Base-by-base conservation (phyloP, 2,888 invertebrate species). In the Onthophagus sagittarius region DNA sequence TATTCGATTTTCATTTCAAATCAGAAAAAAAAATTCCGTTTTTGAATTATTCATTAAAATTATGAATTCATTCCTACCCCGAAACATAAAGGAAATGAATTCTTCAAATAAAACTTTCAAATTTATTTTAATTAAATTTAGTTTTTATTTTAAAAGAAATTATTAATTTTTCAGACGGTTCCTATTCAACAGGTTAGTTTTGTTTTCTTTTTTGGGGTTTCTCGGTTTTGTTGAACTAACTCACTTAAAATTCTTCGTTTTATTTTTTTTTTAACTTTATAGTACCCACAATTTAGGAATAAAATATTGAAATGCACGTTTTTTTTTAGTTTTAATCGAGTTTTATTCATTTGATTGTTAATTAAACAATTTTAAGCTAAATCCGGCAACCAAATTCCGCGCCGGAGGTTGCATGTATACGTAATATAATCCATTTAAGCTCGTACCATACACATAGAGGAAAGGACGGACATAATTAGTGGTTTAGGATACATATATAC, bases 101-200 rank as follows among this genome's bases (percentile, higher is more conserved):
- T 23, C 23, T 23, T 23, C 23, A 23, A 23, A 23, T 23, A 23
- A 23, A 23, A 23, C 7, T 31, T 65, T n/a, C 5, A 65, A 65
- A 5, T 5, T 23, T 15, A 65, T 15, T 65, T 65, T 65, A 23
- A 23, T 65, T 65, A 65, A 53, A 7, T 53, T 53, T 53, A 9
- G 4, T 53, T 53, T 2, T 53, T 53, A 53, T 53, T 53, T 53
- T 53, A 31, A 65, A 32, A 63, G 63, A 7, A 63, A 2, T 63
- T 63, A 63, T 15, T 63, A 63, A 15, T 65, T 62, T 77, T 78
- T 77, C 79, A 79, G 77, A 80, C 80, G 72, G 76, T 73, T 70
- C 77, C 80, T 14, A 78, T 78, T 73, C 74, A 73, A 69, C 76
- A 78, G 79, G 80, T 80, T 62, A 70, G 77, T 78, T 75, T 32